Evolutionary conservation across 2,113 vertebrate genomes (phyloP), one percentile per base, ranked within the genome.

Genomic region (Diglossa brunneiventris): DNA sequence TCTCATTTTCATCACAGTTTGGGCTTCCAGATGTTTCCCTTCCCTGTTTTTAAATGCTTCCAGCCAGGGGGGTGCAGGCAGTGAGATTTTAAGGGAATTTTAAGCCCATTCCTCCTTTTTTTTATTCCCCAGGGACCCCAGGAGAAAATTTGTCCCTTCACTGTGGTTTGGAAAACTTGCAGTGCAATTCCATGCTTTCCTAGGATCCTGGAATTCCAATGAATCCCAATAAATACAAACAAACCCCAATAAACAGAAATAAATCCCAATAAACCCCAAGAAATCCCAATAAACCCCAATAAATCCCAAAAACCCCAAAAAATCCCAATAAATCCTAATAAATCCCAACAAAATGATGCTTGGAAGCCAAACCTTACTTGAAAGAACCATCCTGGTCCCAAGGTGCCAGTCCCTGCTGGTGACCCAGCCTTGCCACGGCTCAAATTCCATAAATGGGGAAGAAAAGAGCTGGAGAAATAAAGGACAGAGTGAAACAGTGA

Each of bases 121-220:
- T 44, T 4, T 26, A 26, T 37, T 53, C 47, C 21, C 9, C 22
- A 2, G 2, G 13, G 47, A 5, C 6, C 39, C 58, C 13, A n/a
- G 59, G 59, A 49, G 41, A 2, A 28, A 50, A 75, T 56, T 22
- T 58, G 10, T 47, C 10, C n/a, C 14, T 58, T 47, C 41, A 20
- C 0, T 1, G 3, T 0, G 5, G 37, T 18, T 64, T 79, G 35
- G 30, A 17, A 30, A 75, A 35, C 3, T 4, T 33, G 42, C 23
- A 30, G 10, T n/a, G 70, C 15, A 41, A 30, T 41, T 41, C 52
- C 30, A 5, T 4, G 20, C 8, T 66, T 35, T 21, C 30, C 37
- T 3, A 13, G 26, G 42, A 35, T 41, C 15, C 70, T 49, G 61
- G 30, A 30, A 30, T 27, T 17, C 33, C 1, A 55, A 73, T 3